Percentiles rank a stretch among this genome's conserved stretches.
These are phyloP conservation scores for Hydropotes inermis DNA, from an alignment of 2,113 vertebrate species.

Conservation along the genomic window DNA sequence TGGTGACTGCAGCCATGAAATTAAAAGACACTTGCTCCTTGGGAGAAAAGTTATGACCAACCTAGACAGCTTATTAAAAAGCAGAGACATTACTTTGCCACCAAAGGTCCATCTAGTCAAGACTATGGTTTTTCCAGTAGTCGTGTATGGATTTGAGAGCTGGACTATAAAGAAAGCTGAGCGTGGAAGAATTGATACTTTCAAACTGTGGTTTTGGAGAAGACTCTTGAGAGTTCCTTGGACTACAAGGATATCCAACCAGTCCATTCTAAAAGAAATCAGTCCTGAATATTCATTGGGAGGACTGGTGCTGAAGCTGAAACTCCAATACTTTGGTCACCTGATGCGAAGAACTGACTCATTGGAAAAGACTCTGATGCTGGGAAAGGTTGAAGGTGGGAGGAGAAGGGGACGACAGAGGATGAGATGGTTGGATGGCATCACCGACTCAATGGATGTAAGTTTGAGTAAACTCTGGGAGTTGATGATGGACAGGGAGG, in stretches of 20 bases:
- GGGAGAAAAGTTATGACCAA: not conserved
- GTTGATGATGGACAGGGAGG: not conserved
- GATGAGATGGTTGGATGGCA: not conserved
- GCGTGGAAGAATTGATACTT: not conserved
- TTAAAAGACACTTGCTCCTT: not conserved
- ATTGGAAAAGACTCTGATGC: not conserved
- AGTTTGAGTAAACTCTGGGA: not conserved
- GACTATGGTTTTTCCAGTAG: not conserved
- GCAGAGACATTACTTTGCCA: not conserved
- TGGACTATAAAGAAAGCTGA: not conserved
- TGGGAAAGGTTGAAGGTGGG: not conserved
- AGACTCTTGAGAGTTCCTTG: not conserved
- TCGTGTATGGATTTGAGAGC: not conserved
- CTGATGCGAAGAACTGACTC: not conserved
- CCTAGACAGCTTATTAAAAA: not conserved
- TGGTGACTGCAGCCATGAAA: not conserved
- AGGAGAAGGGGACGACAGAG: not conserved
- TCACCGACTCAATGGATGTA: not conserved
- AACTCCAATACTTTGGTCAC: not conserved
- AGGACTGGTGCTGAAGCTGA: not conserved
- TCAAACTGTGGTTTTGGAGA: not conserved
- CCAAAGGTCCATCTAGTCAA: not conserved
- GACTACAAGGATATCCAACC: not conserved
- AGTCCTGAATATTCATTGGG: not conserved
- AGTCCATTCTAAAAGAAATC: not conserved